Base-by-base conservation (phyloP, 1,140 invertebrate species). In the Caenorhabditis inopinata region DNA sequence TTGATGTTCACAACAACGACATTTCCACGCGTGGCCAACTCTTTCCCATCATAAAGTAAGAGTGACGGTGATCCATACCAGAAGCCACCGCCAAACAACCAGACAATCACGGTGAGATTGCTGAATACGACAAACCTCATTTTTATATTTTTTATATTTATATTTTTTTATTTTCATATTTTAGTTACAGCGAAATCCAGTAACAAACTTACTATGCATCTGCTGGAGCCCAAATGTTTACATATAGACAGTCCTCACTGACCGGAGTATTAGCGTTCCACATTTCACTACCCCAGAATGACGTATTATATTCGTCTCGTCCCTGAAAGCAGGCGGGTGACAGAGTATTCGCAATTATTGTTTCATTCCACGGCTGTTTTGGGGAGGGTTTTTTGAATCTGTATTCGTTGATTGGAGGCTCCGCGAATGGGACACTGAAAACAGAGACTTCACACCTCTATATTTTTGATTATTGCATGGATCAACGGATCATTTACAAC, bases 271-370 rank as follows among this genome's bases (percentile, higher is more conserved):
- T 87, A 16, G 87, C 84, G 82, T 89, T 89, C 89, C 89, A 89
- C 89, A 89, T 90, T 79, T 88, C 84, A 27, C 84, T 82, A 11
- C 89, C 89, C 86, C 84, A 84, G 80, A 89, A 89, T 21, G 83
- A 76, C 21, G 87, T 80, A 78, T 88, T 87, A 74, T 87, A 87
- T 2, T 74, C 83, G 53, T 87, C 85, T 42, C 86, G 83, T 23
- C 83, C 83, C 80, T 86, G 84, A 79, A 80, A 79, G 49, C 87
- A 88, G 25, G 87, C 86, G 12, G 87, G 86, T 11, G 86, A 75
- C 14, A 88, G 75, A n/a, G 46, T 81, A 23, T 58, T 80, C 21
- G 87, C 83, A n/a, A 87, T 83, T 12, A 84, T 23, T 12, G 86
- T 85, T 74, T 62, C 84, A 85, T 88, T 88, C 87, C 87, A 88